Evolutionary conservation across 2,888 invertebrate species (phyloP).

Genomic region (Acrocera orbiculus): DNA sequence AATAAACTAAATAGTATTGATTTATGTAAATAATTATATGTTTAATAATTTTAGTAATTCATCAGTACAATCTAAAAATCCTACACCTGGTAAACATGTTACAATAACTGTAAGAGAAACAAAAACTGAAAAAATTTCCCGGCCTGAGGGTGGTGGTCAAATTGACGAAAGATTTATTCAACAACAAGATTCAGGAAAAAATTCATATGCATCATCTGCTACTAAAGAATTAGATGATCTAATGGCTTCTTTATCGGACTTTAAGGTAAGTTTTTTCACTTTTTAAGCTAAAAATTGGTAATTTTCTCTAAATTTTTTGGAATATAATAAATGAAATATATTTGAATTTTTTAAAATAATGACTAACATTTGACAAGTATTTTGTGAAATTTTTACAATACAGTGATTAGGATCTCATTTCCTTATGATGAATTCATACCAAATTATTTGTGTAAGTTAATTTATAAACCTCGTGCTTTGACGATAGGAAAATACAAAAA

Average conservation of each 20-base stretch:
- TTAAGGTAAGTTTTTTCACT: constrained; percentile 59
- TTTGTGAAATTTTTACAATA: too few species aligned
- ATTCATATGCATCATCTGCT: constrained; percentile 54
- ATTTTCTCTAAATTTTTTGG: too few species aligned
- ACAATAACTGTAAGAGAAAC: constrained; percentile 42
- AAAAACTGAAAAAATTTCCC: constrained; percentile 38
- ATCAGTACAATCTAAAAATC: constrained; percentile 22
- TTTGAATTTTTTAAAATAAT: too few species aligned
- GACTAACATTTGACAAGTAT: too few species aligned
- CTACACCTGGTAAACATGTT: constrained; percentile 34
- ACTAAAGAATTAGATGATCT: constrained; percentile 89
- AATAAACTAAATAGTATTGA: too few species aligned
- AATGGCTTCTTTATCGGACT: constrained; percentile 89
- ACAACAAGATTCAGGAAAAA: constrained; percentile 24
- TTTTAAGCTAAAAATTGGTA: too few species aligned
- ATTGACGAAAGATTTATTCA: constrained; percentile 26
- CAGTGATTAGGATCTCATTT: too few species aligned
- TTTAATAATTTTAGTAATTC: constrained; percentile 6
- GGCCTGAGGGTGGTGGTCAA: constrained; percentile 22
- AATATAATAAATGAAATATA: too few species aligned
- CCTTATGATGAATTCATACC: too few species aligned
- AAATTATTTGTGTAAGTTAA: too few species aligned
- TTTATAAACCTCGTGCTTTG: too few species aligned
- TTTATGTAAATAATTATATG: background rate
- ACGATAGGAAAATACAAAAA: too few species aligned